Percentiles rank a stretch among this genome's conserved stretches.
These are phyloP conservation scores for Crocidura indochinensis DNA, from an alignment of 2,797 vertebrate species.

Conservation along the genomic window DNA sequence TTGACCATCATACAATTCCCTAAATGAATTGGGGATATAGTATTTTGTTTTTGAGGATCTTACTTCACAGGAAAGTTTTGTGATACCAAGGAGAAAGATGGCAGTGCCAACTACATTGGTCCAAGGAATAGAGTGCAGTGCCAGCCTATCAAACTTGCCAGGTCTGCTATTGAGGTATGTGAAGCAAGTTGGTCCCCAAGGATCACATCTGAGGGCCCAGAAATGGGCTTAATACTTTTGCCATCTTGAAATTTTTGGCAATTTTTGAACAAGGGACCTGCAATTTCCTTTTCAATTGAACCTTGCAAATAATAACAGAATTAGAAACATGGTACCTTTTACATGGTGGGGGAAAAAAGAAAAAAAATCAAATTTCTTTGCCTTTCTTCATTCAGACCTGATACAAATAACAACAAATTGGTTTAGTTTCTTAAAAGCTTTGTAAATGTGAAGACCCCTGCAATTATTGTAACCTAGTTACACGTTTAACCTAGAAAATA, in stretches of 20 bases:
- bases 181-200: not conserved
- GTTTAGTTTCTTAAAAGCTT: conserved; percentile 14
- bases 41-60: conserved; percentile 66
- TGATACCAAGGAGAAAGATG: conserved; percentile 52
- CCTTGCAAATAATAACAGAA: conserved; percentile 39
- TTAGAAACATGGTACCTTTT: conserved; percentile 73
- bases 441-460: not conserved
- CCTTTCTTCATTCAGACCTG: not conserved
- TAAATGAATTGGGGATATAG: conserved; percentile 30
- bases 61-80: conserved; percentile 70
- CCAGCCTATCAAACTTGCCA: not conserved
- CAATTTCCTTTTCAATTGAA: conserved; percentile 48
- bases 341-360: conserved; percentile 57
- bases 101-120: conserved; percentile 55
- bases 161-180: not conserved
- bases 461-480: not conserved
- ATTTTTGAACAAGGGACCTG: conserved; percentile 46
- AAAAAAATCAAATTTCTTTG: not conserved
- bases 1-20: conserved; percentile 58
- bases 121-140: conserved; percentile 46
- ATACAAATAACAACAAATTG: not conserved
- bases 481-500: not conserved
- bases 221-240: not conserved
- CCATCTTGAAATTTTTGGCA: conserved; percentile 54
- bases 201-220: not conserved